phyloP scores from a whole-genome alignment of 2,113 vertebrate genomes.

The Spheniscus mendiculus region DNA sequence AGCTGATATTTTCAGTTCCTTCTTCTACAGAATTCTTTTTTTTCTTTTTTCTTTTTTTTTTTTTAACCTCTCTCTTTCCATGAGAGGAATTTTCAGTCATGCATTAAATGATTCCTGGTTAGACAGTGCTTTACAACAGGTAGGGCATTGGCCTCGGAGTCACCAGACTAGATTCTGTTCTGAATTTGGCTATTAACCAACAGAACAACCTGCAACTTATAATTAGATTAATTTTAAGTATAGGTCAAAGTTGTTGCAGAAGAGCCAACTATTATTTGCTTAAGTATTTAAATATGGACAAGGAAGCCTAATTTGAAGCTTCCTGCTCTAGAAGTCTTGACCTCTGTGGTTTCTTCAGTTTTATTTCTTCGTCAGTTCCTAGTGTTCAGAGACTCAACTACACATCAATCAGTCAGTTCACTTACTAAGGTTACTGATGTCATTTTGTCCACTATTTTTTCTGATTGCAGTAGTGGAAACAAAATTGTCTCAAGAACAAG shows the following conservation, averaged over 20 bases:
- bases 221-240: neutral
- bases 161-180: neutral
- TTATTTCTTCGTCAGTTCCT: neutral
- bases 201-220: neutral
- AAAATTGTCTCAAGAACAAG: neutral
- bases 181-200: neutral
- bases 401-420: neutral
- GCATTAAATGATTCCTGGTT: neutral
- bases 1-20: neutral
- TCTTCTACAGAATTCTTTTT: neutral
- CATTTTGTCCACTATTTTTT: neutral
- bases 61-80: neutral
- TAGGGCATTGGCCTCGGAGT: neutral
- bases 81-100: neutral
- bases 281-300: neutral
- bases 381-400: neutral
- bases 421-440: neutral
- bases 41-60: no score
- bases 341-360: neutral
- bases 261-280: neutral
- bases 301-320: neutral
- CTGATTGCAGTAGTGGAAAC: neutral
- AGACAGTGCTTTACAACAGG: neutral
- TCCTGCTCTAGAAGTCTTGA: neutral
- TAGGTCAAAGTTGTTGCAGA: neutral